These are phyloP conservation scores for Parelbella ahira DNA, from an alignment of 2,888 invertebrate genomes.

Conservation along the genomic window DNA sequence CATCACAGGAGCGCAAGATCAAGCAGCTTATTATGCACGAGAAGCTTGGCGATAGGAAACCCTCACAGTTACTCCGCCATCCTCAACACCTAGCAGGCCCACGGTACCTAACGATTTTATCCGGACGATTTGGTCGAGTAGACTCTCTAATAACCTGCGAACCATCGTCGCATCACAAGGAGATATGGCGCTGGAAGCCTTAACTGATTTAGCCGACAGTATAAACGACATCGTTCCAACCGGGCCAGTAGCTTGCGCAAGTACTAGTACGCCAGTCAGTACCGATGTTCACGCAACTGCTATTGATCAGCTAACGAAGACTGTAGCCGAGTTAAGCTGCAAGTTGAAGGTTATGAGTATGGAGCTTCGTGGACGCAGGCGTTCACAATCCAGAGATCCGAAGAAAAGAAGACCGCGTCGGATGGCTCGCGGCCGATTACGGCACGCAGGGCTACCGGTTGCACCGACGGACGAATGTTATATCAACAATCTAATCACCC, in stretches of 20 bases:
- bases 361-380: background rate
- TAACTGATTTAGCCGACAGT: background rate
- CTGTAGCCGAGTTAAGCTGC: background rate
- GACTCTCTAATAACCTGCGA: background rate
- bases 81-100: constrained; percentile 3
- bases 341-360: background rate
- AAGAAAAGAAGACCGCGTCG: background rate
- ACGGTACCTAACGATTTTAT: background rate
- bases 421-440: constrained; percentile 27
- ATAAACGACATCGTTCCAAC: background rate
- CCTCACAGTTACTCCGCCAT: constrained; percentile 3
- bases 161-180: background rate
- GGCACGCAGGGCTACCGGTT: no score
- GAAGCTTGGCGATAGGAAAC: constrained; percentile 1
- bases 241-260: background rate
- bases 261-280: no score
- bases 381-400: background rate
- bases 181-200: background rate
- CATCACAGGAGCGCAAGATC: background rate
- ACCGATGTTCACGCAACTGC: no score
- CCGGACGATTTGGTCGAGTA: background rate
- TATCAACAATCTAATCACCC: no score
- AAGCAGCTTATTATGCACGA: constrained; percentile 2
- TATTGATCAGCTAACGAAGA: background rate
- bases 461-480: no score